Conservation (phyloP, 2,797 vertebrate species). For the Sebastes iracundus region DNA sequence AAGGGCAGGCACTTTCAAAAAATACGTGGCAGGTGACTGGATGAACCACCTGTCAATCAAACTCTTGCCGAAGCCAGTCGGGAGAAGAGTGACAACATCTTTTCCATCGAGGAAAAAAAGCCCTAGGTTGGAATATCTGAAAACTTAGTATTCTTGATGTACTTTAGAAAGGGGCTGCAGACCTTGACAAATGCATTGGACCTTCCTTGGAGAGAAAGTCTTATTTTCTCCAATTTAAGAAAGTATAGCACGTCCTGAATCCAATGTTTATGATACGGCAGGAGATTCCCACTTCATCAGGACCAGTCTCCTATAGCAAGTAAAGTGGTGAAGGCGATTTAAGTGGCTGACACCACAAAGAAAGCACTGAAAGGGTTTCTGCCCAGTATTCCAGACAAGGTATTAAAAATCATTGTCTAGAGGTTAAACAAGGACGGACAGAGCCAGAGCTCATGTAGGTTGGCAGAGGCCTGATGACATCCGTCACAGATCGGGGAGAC, state of each 20-base stretch:
- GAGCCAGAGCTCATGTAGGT: neutral
- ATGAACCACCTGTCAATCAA: too few species aligned
- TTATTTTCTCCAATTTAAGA: neutral
- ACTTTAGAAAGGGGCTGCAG: fast-evolving
- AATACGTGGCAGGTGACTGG: fast-evolving
- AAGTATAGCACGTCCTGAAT: too few species aligned
- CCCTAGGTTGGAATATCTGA: too few species aligned
- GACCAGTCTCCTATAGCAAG: neutral
- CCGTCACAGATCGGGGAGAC: neutral
- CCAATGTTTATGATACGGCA: neutral
- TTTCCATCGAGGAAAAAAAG: too few species aligned
- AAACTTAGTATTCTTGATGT: too few species aligned
- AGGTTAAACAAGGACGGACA: neutral
- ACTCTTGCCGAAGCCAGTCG: too few species aligned
- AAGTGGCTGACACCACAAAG: neutral
- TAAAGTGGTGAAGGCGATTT: neutral
- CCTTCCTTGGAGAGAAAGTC: neutral
- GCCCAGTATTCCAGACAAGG: neutral
- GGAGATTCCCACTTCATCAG: neutral
- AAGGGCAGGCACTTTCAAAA: too few species aligned
- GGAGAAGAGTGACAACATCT: too few species aligned
- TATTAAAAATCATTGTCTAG: neutral
- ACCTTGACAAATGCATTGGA: neutral
- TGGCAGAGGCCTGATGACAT: neutral
- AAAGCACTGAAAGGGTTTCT: neutral